These are phyloP conservation scores for Cepaea hortensis DNA, from an alignment of 2,888 invertebrate genomes.

Conservation along the genomic window DNA sequence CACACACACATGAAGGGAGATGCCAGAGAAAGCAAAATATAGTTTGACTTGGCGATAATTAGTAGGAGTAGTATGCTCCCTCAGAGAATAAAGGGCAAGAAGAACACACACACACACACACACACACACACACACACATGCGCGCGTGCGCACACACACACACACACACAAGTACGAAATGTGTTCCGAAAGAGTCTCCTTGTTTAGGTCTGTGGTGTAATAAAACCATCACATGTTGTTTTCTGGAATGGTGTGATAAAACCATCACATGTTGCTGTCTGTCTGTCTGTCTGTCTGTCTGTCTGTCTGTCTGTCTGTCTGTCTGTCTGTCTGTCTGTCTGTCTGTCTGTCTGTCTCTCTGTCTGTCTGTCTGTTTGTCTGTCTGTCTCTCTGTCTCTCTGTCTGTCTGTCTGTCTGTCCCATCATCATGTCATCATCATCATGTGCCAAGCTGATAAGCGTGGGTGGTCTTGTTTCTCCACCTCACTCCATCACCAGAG, in stretches of 20 bases:
- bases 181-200: too few relatives aligned
- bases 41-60: not conserved
- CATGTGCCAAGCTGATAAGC: too few relatives aligned
- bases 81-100: not conserved
- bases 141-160: not conserved
- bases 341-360: not conserved
- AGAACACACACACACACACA: not conserved
- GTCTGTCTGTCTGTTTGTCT: slow-evolving; percentile 4
- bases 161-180: too few relatives aligned
- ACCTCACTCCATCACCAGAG: too few relatives aligned
- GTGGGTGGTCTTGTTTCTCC: too few relatives aligned
- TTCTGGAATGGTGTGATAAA: not conserved
- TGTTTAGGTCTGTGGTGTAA: too few relatives aligned
- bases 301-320: slow-evolving; percentile 6
- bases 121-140: not conserved
- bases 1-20: not conserved
- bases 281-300: slow-evolving; percentile 20
- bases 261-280: not conserved
- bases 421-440: too few relatives aligned
- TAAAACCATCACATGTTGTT: too few relatives aligned
- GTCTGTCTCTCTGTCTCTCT: slow-evolving; percentile 14
- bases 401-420: not conserved
- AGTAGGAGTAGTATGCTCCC: too few relatives aligned
- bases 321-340: slow-evolving; percentile 25
- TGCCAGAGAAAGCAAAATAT: not conserved